Conservation (phyloP, 2,797 vertebrate species). For the Podargus strigoides region DNA sequence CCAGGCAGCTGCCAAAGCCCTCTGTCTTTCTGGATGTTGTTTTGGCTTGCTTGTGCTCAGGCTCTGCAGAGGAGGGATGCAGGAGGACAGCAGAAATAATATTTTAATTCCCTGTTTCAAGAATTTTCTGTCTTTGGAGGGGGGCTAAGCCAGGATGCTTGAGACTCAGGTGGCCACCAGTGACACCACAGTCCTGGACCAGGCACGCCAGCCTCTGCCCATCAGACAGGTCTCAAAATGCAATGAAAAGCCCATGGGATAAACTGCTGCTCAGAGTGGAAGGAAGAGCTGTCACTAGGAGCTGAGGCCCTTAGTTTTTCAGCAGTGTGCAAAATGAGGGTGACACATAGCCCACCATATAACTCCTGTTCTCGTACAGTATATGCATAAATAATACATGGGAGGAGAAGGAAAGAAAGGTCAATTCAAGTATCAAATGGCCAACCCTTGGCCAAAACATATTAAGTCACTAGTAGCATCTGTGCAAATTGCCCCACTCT, state of each 20-base stretch:
- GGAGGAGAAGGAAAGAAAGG: not conserved
- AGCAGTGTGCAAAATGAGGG: not conserved
- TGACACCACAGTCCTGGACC: not conserved
- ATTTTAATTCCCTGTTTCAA: not conserved
- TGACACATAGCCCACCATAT: not conserved
- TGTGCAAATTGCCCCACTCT: not conserved
- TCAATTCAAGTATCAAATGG: not conserved
- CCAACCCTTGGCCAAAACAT: not conserved
- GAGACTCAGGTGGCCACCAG: fast-evolving
- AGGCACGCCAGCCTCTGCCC: not conserved
- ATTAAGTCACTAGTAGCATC: not conserved
- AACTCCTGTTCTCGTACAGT: not conserved
- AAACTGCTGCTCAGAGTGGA: not conserved
- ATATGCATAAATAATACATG: not conserved
- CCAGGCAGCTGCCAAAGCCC: not conserved
- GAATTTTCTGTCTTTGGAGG: not conserved
- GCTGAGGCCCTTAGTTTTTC: not conserved
- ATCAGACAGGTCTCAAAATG: not conserved
- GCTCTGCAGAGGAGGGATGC: not conserved
- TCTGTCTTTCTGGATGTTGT: not conserved
- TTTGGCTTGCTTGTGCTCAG: not conserved
- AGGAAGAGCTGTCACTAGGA: not conserved
- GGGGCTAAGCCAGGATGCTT: not conserved
- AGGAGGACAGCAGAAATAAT: not conserved
- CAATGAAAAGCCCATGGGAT: not conserved